phyloP scores from a whole-genome alignment of 2,797 vertebrate species.

The Poeciliopsis presidionis region DNA sequence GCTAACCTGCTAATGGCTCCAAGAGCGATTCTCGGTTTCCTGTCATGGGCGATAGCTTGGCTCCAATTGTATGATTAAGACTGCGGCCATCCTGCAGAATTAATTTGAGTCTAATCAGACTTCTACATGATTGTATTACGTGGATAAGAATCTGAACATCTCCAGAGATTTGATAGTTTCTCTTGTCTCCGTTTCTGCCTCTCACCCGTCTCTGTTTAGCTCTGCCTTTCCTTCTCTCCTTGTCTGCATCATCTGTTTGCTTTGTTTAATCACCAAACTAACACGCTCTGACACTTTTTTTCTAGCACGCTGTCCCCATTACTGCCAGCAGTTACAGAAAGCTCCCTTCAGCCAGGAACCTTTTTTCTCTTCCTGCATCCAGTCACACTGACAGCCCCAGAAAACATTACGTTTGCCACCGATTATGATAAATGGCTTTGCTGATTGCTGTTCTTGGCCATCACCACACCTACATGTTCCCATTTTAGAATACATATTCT shows the following conservation, averaged over 20 bases:
- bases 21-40: background rate
- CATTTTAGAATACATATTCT: constrained; percentile 54
- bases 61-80: background rate
- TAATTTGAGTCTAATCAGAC: background rate
- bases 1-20: background rate
- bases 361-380: constrained; percentile 25
- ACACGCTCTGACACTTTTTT: constrained; percentile 69
- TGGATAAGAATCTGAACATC: constrained; percentile 13
- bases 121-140: background rate
- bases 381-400: constrained; percentile 51
- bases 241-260: constrained; percentile 59
- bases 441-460: constrained; percentile 67
- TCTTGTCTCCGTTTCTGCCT: background rate
- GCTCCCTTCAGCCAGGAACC: constrained; percentile 57
- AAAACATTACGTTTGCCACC: constrained; percentile 61
- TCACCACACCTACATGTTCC: constrained; percentile 56
- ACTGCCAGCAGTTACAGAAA: constrained; percentile 60
- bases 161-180: background rate
- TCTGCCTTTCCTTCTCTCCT: constrained; percentile 29
- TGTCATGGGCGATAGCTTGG: background rate
- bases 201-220: constrained; percentile 6
- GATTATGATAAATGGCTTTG: constrained; percentile 73
- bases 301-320: constrained; percentile 46
- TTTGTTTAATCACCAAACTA: constrained; percentile 68
- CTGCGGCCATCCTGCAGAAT: background rate